Conservation (phyloP, 2,888 invertebrate species). For the Caenorhabditis virilis region DNA sequence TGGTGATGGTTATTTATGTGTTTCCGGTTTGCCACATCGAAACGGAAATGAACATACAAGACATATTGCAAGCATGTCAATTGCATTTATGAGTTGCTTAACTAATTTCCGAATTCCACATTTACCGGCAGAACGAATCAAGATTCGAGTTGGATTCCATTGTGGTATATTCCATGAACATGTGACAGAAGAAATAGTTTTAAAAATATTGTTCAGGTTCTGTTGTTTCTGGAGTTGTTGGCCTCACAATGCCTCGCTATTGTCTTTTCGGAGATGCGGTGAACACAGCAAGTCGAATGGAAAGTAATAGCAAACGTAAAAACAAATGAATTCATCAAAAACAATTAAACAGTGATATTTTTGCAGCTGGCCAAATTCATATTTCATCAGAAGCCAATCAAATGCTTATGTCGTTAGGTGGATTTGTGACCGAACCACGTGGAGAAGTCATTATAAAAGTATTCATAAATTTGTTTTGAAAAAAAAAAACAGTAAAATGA, state of each 20-base stretch:
- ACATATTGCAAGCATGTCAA: slow-evolving; percentile 58
- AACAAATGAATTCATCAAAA: background rate
- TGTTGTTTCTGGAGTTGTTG: slow-evolving; percentile 54
- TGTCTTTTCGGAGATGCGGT: slow-evolving; percentile 65
- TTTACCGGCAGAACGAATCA: slow-evolving; percentile 56
- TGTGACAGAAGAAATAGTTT: background rate
- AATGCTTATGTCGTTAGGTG: slow-evolving; percentile 52
- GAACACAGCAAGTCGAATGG: slow-evolving; percentile 64
- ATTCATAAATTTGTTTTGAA: too few relatives aligned
- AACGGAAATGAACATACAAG: slow-evolving; percentile 48
- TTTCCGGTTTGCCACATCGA: slow-evolving; percentile 49
- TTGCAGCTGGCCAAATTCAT: slow-evolving; percentile 59
- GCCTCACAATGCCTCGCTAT: slow-evolving; percentile 56
- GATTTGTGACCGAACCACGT: slow-evolving; percentile 55
- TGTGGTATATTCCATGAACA: slow-evolving; percentile 15
- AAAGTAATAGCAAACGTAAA: slow-evolving; percentile 57
- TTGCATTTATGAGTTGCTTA: slow-evolving; percentile 49
- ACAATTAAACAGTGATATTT: background rate
- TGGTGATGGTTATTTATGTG: slow-evolving; percentile 50
- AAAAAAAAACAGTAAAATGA: too few relatives aligned
- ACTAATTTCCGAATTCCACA: slow-evolving; percentile 57
- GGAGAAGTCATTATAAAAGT: slow-evolving; percentile 63
- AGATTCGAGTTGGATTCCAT: slow-evolving; percentile 54
- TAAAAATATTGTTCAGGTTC: slow-evolving; percentile 24
- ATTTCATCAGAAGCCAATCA: slow-evolving; percentile 54